These are phyloP conservation scores for Charanyca ferruginea DNA, from an alignment of 2,888 invertebrate genomes.

Conservation along the genomic window DNA sequence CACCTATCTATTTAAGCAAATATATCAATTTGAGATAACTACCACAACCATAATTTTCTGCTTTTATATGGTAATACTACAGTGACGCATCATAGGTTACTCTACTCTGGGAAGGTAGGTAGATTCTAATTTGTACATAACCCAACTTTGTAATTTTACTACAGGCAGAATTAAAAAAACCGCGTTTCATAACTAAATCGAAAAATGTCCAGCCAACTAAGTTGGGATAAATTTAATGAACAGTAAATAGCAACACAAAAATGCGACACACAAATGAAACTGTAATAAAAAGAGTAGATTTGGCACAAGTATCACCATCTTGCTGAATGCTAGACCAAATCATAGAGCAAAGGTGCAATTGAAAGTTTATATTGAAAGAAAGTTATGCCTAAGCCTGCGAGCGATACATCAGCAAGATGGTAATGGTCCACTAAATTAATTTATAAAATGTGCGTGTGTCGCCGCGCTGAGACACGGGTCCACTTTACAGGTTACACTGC, in stretches of 20 bases:
- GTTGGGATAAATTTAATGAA: constrained; percentile 86
- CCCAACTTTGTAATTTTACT: constrained; percentile 74
- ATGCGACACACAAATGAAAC: constrained; percentile 78
- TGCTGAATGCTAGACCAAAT: constrained; percentile 73
- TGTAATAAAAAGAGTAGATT: constrained; percentile 69
- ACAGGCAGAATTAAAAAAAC: constrained; percentile 69
- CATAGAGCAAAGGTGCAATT: constrained; percentile 66
- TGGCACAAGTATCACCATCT: constrained; percentile 83
- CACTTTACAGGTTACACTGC: constrained; percentile 98
- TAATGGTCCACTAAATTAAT: constrained; percentile 73
- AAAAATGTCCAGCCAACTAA: constrained; percentile 86
- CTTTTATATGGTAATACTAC: constrained; percentile 85
- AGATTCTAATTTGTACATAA: constrained; percentile 72
- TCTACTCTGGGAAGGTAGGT: constrained; percentile 76
- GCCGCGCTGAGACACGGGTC: constrained; percentile 59
- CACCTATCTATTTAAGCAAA: constrained; percentile 82
- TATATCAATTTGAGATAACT: constrained; percentile 89
- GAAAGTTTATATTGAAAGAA: constrained; percentile 61
- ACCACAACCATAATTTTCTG: constrained; percentile 90
- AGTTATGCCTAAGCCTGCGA: constrained; percentile 64
- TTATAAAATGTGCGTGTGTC: constrained; percentile 63
- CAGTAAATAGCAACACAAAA: constrained; percentile 78
- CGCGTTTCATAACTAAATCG: constrained; percentile 71
- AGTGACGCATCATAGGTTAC: constrained; percentile 75
- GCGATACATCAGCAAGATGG: constrained; percentile 78